Conservation (phyloP, 2,113 vertebrate genomes). For the Phalacrocorax carbo region DNA sequence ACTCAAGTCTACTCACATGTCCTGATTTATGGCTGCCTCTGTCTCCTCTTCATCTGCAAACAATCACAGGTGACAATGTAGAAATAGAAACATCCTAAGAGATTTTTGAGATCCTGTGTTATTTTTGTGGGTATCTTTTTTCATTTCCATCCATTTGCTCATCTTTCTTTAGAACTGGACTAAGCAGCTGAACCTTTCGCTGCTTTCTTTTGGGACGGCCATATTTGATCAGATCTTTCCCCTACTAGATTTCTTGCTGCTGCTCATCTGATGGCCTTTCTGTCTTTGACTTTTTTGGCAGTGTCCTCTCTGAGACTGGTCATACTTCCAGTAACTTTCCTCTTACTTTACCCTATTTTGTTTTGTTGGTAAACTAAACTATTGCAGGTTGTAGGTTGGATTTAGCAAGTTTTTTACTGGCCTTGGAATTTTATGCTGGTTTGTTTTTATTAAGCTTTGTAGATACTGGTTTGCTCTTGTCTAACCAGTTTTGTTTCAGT, state of each 20-base stretch:
- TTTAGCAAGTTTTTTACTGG: neutral
- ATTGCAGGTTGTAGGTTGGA: neutral
- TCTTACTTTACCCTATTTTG: neutral
- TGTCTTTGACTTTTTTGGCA: neutral
- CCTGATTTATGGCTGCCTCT: neutral
- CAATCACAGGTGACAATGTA: constrained; percentile 2
- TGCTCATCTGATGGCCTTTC: neutral
- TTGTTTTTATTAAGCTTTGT: neutral
- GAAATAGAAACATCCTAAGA: constrained; percentile 24
- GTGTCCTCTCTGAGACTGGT: neutral
- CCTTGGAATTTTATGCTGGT: neutral
- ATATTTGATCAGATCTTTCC: neutral
- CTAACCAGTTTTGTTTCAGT: constrained; percentile 6
- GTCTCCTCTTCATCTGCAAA: neutral
- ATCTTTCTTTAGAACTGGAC: constrained; percentile 5
- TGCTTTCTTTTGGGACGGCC: neutral
- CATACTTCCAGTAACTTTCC: neutral
- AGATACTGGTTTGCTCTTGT: neutral
- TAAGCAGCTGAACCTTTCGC: neutral
- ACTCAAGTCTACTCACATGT: neutral
- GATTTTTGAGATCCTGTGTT: constrained; percentile 23
- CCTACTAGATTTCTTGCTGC: neutral
- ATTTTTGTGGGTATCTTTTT: neutral
- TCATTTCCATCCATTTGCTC: neutral
- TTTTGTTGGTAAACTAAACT: neutral